Evolutionary conservation across 2,113 vertebrate species (phyloP).

Genomic region (Pedionomus torquatus): DNA sequence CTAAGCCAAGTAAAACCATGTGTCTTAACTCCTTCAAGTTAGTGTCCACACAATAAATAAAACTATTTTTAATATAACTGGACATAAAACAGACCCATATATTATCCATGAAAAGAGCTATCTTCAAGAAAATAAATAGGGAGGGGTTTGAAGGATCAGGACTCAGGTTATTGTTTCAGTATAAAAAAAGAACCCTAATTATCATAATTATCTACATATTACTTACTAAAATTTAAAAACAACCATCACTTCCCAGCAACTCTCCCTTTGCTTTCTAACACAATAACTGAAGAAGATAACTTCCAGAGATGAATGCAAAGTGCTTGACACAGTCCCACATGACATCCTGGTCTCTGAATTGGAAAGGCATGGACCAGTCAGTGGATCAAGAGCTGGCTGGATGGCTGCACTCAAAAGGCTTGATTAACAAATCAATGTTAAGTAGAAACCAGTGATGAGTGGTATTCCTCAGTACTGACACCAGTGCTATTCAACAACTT

Average conservation of each 20-base stretch:
- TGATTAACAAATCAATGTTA: not conserved
- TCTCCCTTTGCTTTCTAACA: slow-evolving; percentile 30
- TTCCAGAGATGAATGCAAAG: not conserved
- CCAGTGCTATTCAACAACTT: not conserved
- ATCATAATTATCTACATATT: not conserved
- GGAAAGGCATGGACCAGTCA: not conserved
- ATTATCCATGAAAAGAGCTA: not conserved
- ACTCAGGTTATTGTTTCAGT: not conserved
- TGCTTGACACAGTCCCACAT: not conserved
- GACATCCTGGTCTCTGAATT: not conserved
- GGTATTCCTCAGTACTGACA: not conserved
- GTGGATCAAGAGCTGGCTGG: not conserved
- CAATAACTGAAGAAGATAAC: slow-evolving; percentile 36
- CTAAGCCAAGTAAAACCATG: slow-evolving; percentile 15
- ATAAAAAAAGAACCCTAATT: not conserved
- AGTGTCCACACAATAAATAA: not conserved
- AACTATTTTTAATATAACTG: not conserved
- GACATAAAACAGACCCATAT: not conserved
- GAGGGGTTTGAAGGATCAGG: not conserved
- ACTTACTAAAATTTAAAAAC: not conserved
- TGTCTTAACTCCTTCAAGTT: not conserved
- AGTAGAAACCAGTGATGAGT: not conserved
- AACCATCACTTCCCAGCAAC: not conserved
- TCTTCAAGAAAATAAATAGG: not conserved
- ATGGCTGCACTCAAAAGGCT: not conserved